phyloP scores from a whole-genome alignment of 2,888 invertebrate species.

The Dendrolimus houi region DNA sequence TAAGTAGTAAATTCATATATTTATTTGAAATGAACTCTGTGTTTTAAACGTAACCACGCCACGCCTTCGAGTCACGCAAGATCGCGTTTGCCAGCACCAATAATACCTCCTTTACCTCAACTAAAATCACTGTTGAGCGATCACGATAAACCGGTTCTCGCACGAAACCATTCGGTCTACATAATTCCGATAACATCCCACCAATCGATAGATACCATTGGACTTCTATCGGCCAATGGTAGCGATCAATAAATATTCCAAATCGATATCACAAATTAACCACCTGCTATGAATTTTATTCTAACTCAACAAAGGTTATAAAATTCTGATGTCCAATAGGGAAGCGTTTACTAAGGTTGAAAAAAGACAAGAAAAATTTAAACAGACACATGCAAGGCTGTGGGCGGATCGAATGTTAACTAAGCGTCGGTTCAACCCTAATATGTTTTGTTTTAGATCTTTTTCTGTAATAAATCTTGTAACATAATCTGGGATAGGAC shows the following conservation, averaged over 20 bases:
- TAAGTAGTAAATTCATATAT: too few relatives aligned
- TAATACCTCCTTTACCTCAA: conserved; percentile 14
- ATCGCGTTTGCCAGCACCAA: conserved; percentile 53
- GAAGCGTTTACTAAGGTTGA: conserved; percentile 64
- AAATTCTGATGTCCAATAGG: conserved; percentile 66
- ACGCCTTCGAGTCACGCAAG: conserved; percentile 69
- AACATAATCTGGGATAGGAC: neutral
- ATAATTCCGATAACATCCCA: conserved; percentile 17
- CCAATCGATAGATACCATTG: conserved; percentile 39
- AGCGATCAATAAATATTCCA: conserved; percentile 35
- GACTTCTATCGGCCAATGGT: conserved; percentile 27
- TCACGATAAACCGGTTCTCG: conserved; percentile 30
- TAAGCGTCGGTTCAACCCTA: conserved; percentile 44
- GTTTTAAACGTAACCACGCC: conserved; percentile 50
- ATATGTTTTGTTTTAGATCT: conserved; percentile 54
- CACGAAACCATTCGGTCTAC: conserved; percentile 20
- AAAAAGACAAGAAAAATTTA: conserved; percentile 43
- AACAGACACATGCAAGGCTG: conserved; percentile 38
- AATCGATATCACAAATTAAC: conserved; percentile 41
- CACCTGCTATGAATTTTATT: conserved; percentile 72
- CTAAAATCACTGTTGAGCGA: conserved; percentile 26
- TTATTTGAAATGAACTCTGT: too few relatives aligned
- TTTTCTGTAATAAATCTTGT: neutral
- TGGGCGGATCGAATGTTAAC: conserved; percentile 55
- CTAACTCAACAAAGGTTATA: conserved; percentile 43